These are phyloP conservation scores for Ferdinandea cuprea DNA, from an alignment of 2,888 invertebrate genomes.

Conservation along the genomic window DNA sequence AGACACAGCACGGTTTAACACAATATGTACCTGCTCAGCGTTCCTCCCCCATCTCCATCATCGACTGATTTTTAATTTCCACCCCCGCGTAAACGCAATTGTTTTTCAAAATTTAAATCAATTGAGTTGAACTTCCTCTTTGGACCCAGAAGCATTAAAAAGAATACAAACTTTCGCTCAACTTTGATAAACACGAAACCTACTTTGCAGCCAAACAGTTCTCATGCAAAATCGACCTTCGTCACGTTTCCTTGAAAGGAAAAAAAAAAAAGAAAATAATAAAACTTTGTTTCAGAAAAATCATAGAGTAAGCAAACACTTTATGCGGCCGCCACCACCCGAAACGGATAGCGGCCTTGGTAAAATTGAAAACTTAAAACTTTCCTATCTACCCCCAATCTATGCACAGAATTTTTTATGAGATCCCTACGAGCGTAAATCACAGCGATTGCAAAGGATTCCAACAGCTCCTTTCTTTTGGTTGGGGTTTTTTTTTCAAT, in stretches of 20 bases:
- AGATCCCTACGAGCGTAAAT: conserved; percentile 62
- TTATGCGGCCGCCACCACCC: conserved; percentile 49
- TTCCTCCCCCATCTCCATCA: too few species aligned
- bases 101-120: conserved; percentile 2
- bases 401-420: conserved; percentile 71
- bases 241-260: conserved; percentile 47
- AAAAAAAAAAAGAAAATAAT: too few species aligned
- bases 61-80: conserved; percentile 3
- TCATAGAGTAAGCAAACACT: conserved; percentile 28
- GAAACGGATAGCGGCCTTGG: conserved; percentile 55
- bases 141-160: neutral
- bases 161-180: conserved; percentile 19
- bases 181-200: conserved; percentile 26
- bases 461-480: conserved; percentile 36
- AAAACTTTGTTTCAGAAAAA: conserved; percentile 33
- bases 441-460: conserved; percentile 66
- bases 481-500: conserved; percentile 58
- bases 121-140: neutral
- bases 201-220: neutral
- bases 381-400: conserved; percentile 71
- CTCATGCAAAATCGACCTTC: conserved; percentile 62
- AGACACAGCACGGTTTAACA: too few species aligned
- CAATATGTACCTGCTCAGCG: too few species aligned
- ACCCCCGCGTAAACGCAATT: conserved; percentile 13
- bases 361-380: conserved; percentile 72